These are phyloP conservation scores for Solenopsis invicta DNA, from an alignment of 1,140 invertebrate genomes.

Conservation along the genomic window DNA sequence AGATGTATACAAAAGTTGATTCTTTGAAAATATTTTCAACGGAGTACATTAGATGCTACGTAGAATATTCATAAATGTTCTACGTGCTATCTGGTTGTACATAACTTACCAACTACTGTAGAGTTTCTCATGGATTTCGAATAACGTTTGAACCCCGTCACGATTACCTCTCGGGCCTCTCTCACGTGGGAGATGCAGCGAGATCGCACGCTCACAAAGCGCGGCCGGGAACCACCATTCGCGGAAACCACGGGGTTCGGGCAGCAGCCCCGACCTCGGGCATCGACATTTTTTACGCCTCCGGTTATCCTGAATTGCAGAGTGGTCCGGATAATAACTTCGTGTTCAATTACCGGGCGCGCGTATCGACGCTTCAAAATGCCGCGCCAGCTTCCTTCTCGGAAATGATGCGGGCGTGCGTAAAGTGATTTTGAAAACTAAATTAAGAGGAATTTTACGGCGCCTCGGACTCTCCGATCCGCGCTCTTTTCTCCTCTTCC, in stretches of 20 bases:
- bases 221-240: constrained; percentile 7
- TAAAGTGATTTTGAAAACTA: constrained; percentile 53
- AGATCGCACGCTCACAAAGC: constrained; percentile 7
- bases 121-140: too few relatives aligned
- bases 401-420: constrained; percentile 32
- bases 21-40: too few relatives aligned
- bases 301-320: constrained; percentile 49
- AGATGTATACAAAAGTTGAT: too few relatives aligned
- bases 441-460: constrained; percentile 56
- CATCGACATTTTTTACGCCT: constrained; percentile 44
- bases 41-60: too few relatives aligned
- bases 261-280: background rate
- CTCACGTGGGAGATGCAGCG: background rate
- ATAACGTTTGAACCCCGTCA: background rate
- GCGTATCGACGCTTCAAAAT: constrained; percentile 47
- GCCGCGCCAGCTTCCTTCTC: constrained; percentile 27
- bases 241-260: constrained; percentile 22
- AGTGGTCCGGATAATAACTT: constrained; percentile 56
- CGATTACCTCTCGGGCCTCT: background rate
- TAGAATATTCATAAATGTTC: too few relatives aligned
- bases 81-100: too few relatives aligned
- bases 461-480: background rate
- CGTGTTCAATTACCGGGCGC: constrained; percentile 56
- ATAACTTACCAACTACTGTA: too few relatives aligned
- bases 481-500: background rate